Base-by-base conservation (phyloP, 2,113 vertebrate species). In the Myanophis thanlyinensis region DNA sequence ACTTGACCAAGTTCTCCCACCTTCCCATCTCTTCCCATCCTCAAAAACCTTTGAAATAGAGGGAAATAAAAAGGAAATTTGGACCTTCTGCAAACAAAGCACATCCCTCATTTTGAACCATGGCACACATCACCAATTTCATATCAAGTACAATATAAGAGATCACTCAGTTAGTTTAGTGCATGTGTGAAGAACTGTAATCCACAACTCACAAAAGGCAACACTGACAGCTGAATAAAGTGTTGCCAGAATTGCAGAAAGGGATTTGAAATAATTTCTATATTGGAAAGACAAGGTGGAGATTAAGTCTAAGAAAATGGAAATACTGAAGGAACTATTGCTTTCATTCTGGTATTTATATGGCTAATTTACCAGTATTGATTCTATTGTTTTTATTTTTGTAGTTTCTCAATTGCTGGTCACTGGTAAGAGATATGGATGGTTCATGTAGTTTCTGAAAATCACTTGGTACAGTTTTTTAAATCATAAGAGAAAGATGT, bases 71-170 rank as follows among this genome's bases (percentile, higher is more conserved):
- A 48, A 59, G 90, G 73, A 85, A 27, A 56, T 18, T 1, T 18
- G 52, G 23, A 56, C 27, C 4, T 91, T 30, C 9, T 18, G 4
- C 56, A 5, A 54, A 54, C 53, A 11, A 56, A 80, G 73, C 73
- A 80, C 18, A 44, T 23, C 18, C 7, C 44, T 80, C 73, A 20
- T 22, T 20, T 46, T n/a, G 13, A 90, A 49, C n/a, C 46, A 91
- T 56, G 51, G 51, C 13, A 48, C 35, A 48, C 6, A 86, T 1
- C 23, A 49, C 94, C 35, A 27, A 62, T 56, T 67, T 84, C 53
- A 54, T 96, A 44, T 96, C 95, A 23, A 13, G 59, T 94, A 90
- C 89, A 94, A 93, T 93, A 73, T 47, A 35, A 86, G 20, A 7
- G 6, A 27, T 0, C 86, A 88, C 15, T 27, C 1, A 56, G 25